phyloP scores from a whole-genome alignment of 2,113 vertebrate species.

The Ictalurus punctatus region DNA sequence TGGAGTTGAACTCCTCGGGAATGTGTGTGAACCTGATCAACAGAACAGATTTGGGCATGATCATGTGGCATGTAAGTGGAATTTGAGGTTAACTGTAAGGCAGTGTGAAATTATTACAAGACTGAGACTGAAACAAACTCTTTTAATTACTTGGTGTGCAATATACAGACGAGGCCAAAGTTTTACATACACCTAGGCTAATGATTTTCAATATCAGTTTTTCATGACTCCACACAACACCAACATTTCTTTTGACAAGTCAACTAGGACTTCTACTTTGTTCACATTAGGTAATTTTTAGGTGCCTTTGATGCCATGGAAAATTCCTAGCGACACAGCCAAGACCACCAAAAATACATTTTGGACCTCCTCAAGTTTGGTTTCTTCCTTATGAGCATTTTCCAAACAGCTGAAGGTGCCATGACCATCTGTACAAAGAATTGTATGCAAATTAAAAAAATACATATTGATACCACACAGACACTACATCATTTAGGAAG shows the following conservation, averaged over 20 bases:
- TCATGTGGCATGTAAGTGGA: neutral
- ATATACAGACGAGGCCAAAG: neutral
- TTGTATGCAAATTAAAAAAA: neutral
- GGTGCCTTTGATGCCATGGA: neutral
- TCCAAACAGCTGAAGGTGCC: neutral
- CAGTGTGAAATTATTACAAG: neutral
- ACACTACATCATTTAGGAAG: neutral
- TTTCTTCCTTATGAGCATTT: neutral
- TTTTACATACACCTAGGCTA: neutral
- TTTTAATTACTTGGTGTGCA: neutral
- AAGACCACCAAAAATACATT: neutral
- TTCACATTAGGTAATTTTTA: neutral
- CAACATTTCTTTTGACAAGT: neutral
- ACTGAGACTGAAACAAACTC: neutral
- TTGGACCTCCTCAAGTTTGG: neutral
- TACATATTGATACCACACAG: neutral
- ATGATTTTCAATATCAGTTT: neutral
- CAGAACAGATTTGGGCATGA: neutral
- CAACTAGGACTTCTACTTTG: neutral
- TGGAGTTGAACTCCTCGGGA: neutral
- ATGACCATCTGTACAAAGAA: neutral
- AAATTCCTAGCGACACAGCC: neutral
- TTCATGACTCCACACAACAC: neutral
- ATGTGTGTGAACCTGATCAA: neutral
- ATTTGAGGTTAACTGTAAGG: conserved; percentile 1